A percentile compares a stretch with the other conserved stretches of the same genome.
These are phyloP conservation scores for Rhyacophila evoluta DNA, from an alignment of 2,888 invertebrate genomes.

Conservation along the genomic window DNA sequence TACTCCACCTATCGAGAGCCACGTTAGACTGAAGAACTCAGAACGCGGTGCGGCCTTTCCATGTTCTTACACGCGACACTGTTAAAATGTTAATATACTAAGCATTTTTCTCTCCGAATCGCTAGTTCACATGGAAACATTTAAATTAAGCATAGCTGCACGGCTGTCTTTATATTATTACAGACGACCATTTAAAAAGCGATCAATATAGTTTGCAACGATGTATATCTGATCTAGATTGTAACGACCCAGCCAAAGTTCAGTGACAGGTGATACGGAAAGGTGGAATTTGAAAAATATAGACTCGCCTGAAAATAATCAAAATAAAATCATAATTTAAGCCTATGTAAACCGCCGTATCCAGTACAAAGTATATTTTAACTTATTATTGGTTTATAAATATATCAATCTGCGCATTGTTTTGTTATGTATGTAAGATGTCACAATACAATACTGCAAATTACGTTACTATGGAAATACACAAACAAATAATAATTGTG, in stretches of 20 bases:
- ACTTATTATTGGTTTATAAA: no score
- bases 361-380: no score
- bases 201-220: not conserved
- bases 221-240: not conserved
- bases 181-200: not conserved
- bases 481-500: no score
- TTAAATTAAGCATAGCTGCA: slow-evolving; percentile 31
- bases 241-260: not conserved
- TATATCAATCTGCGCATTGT: no score
- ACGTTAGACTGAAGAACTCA: slow-evolving; percentile 41
- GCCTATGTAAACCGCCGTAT: no score
- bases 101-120: slow-evolving; percentile 34
- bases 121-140: slow-evolving; percentile 29
- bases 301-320: not conserved
- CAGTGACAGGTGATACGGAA: slow-evolving; percentile 1
- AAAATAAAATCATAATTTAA: no score
- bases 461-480: no score
- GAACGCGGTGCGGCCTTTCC: slow-evolving; percentile 25
- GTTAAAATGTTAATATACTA: not conserved
- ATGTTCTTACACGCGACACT: slow-evolving; percentile 32
- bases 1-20: slow-evolving; percentile 42
- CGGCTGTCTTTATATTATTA: slow-evolving; percentile 30
- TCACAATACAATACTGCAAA: no score
- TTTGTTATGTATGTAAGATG: no score
- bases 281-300: not conserved